Evolutionary conservation across 2,888 invertebrate species (phyloP).

Genomic region (Andricus curvator): DNA sequence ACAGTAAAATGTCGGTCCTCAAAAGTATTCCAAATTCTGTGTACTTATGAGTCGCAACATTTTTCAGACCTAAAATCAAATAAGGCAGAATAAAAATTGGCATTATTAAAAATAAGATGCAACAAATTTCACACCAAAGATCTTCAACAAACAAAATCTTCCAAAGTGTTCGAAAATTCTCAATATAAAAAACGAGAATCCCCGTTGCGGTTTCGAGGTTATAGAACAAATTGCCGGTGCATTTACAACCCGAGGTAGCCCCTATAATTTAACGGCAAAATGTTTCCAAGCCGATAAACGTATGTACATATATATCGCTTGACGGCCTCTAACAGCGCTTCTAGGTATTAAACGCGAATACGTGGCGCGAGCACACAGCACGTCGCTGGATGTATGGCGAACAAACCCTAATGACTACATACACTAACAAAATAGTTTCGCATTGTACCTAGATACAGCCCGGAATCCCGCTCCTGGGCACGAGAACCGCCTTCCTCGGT

Average conservation of each 20-base stretch:
- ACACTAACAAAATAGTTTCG: constrained; percentile 48
- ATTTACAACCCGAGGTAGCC: constrained; percentile 62
- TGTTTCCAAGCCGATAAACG: constrained; percentile 63
- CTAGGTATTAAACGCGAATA: constrained; percentile 48
- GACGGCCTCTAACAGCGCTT: constrained; percentile 40
- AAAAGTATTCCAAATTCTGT: too few relatives aligned
- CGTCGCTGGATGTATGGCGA: constrained; percentile 43
- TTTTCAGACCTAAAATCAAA: too few relatives aligned
- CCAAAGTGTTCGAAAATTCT: neutral
- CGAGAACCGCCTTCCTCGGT: neutral
- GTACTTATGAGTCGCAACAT: too few relatives aligned
- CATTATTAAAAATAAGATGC: too few relatives aligned
- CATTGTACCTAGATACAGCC: constrained; percentile 47
- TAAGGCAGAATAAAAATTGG: too few relatives aligned
- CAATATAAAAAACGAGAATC: constrained; percentile 56
- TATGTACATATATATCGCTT: constrained; percentile 58
- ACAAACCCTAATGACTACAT: constrained; percentile 47
- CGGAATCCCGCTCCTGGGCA: constrained; percentile 36
- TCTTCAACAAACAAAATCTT: neutral
- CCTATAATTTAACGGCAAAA: constrained; percentile 65
- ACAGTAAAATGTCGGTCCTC: too few relatives aligned
- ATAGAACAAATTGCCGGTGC: constrained; percentile 54
- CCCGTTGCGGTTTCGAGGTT: constrained; percentile 56
- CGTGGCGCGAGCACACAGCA: constrained; percentile 40
- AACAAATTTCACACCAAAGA: too few relatives aligned